Evolutionary conservation across 2,113 vertebrate species (phyloP).

Genomic region (Buteo buteo): DNA sequence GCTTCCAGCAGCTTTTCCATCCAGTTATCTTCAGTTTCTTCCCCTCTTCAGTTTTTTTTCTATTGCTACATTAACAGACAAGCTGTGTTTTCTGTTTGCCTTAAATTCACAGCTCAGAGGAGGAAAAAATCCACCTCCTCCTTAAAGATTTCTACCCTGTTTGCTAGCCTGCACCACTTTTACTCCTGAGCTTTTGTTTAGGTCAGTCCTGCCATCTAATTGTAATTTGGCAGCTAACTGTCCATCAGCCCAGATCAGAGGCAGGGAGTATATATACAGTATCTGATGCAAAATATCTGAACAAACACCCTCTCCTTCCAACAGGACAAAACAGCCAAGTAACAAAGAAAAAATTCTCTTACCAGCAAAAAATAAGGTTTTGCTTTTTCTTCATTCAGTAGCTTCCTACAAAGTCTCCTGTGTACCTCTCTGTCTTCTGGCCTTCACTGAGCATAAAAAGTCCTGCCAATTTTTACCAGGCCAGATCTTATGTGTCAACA

Average conservation of each 20-base stretch:
- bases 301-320: neutral
- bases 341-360: neutral
- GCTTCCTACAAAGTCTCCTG: neutral
- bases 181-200: neutral
- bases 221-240: neutral
- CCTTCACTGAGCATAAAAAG: neutral
- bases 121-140: fast-evolving
- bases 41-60: neutral
- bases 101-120: neutral
- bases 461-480: neutral
- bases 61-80: neutral
- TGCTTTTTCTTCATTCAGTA: neutral
- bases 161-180: neutral
- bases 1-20: slow-evolving; percentile 15
- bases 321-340: neutral
- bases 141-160: neutral
- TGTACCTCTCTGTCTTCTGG: neutral
- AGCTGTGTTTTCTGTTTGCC: neutral
- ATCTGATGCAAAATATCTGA: neutral
- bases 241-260: neutral
- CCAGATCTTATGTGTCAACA: neutral
- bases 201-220: neutral
- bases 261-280: neutral
- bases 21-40: neutral
- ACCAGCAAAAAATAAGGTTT: neutral